Percentiles rank a stretch among this genome's conserved stretches.
These are phyloP conservation scores for Zosterops pallidus DNA, from an alignment of 2,113 vertebrate species.

Conservation along the genomic window DNA sequence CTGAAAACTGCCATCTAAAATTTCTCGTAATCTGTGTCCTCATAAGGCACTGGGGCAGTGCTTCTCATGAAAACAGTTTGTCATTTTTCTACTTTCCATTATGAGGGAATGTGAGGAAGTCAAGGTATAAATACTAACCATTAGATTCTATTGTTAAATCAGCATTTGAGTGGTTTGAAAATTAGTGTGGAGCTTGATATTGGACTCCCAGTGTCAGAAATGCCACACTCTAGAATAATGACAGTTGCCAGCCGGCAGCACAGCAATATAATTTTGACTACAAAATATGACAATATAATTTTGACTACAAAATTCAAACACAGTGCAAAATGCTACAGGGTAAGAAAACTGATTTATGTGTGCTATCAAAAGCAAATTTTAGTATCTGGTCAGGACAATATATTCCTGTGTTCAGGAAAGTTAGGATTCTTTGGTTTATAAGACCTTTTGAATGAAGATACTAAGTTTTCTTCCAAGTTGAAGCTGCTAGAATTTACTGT, in stretches of 20 bases:
- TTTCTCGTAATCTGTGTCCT: not conserved
- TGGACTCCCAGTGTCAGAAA: not conserved
- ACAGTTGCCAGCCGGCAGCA: slow-evolving; percentile 10
- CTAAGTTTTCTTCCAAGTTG: not conserved
- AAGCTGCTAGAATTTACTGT: not conserved
- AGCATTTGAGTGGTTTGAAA: not conserved
- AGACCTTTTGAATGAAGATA: not conserved
- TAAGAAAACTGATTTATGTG: slow-evolving; percentile 18
- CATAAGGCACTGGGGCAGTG: not conserved
- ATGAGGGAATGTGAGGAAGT: not conserved
- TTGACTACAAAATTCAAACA: slow-evolving; percentile 13
- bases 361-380: not conserved
- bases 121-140: not conserved
- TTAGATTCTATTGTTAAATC: slow-evolving; percentile 22
- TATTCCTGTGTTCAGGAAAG: not conserved
- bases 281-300: slow-evolving; percentile 1
- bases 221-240: not conserved
- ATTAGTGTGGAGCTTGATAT: not conserved
- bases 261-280: not conserved
- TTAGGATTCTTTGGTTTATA: not conserved
- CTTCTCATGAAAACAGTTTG: not conserved
- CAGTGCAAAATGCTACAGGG: not conserved
- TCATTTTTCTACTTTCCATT: not conserved
- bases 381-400: not conserved
- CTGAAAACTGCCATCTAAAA: not conserved